Percentiles rank a stretch among this genome's conserved stretches.
Conservation (phyloP, 1,140 invertebrate genomes). For the Drosophila seguyi region DNA sequence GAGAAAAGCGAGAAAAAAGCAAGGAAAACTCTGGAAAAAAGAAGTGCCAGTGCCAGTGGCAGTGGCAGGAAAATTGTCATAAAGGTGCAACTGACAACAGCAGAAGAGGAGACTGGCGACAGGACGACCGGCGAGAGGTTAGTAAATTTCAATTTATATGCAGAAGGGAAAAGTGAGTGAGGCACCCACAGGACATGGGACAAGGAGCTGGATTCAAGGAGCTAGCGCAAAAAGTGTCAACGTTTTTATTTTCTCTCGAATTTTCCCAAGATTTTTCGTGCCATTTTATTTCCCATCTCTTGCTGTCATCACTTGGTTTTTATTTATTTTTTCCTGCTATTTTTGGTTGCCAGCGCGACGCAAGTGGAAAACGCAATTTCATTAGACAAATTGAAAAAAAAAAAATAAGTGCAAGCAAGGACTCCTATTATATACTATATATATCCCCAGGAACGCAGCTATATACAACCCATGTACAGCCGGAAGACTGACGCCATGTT, state of each 20-base stretch:
- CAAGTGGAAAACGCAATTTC: slow-evolving; percentile 84
- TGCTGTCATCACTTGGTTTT: slow-evolving; percentile 19
- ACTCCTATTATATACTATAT: slow-evolving; percentile 17
- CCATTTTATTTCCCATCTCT: slow-evolving; percentile 48
- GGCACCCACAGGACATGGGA: slow-evolving; percentile 39
- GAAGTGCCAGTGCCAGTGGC: slow-evolving; percentile 47
- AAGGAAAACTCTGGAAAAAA: slow-evolving; percentile 32
- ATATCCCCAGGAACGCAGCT: background rate
- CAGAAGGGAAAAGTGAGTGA: slow-evolving; percentile 76
- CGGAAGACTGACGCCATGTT: slow-evolving; percentile 71
- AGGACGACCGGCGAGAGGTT: slow-evolving; percentile 36
- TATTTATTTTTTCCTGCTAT: slow-evolving; percentile 20
- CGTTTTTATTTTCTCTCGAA: slow-evolving; percentile 81
- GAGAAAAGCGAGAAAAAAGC: slow-evolving; percentile 17
- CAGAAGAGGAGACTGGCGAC: slow-evolving; percentile 22
- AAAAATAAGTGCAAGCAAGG: slow-evolving; percentile 77
- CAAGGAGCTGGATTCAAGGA: slow-evolving; percentile 34
- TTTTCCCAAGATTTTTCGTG: slow-evolving; percentile 74
- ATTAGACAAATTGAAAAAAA: slow-evolving; percentile 85
- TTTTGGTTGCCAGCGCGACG: slow-evolving; percentile 38
- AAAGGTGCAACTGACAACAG: slow-evolving; percentile 83
- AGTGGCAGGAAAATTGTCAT: slow-evolving; percentile 83
- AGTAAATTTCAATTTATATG: slow-evolving; percentile 85
- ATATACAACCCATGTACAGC: slow-evolving; percentile 11
- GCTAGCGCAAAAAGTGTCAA: slow-evolving; percentile 74